Percentiles rank a stretch among this genome's conserved stretches.
These are phyloP conservation scores for Cossypha caffra DNA, from an alignment of 2,797 vertebrate genomes.

Conservation along the genomic window DNA sequence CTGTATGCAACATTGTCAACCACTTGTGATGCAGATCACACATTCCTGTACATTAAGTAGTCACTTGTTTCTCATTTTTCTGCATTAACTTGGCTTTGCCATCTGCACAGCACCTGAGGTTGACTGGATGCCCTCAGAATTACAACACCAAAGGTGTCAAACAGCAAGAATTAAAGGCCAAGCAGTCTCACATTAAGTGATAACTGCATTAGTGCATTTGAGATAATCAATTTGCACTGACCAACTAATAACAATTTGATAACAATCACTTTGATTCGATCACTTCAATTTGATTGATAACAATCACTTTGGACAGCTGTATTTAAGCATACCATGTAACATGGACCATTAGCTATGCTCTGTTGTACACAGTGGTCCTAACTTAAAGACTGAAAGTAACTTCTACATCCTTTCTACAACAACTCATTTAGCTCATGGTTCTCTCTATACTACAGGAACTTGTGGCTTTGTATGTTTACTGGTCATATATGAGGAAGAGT, in stretches of 20 bases:
- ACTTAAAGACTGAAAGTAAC: not conserved
- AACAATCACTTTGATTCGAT: not conserved
- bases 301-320: slow-evolving; percentile 14
- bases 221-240: slow-evolving; percentile 63
- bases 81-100: slow-evolving; percentile 90
- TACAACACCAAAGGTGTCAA: slow-evolving; percentile 46
- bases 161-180: slow-evolving; percentile 68
- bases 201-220: slow-evolving; percentile 52
- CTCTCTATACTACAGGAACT: not conserved
- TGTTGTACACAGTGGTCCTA: not conserved
- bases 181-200: slow-evolving; percentile 48
- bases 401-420: not conserved
- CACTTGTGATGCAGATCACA: slow-evolving; percentile 85
- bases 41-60: slow-evolving; percentile 86
- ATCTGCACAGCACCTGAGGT: slow-evolving; percentile 87
- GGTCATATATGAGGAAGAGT: not conserved
- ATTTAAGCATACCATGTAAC: slow-evolving; percentile 41
- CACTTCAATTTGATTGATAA: not conserved
- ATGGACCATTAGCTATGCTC: not conserved
- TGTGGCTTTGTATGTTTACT: not conserved
- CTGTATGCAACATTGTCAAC: slow-evolving; percentile 76
- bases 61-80: slow-evolving; percentile 90
- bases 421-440: not conserved
- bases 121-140: slow-evolving; percentile 78
- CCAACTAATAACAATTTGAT: slow-evolving; percentile 15